Percentiles rank a stretch among this genome's conserved stretches.
These are phyloP conservation scores for Botia kubotai DNA, from an alignment of 2,797 vertebrate genomes.

Conservation along the genomic window DNA sequence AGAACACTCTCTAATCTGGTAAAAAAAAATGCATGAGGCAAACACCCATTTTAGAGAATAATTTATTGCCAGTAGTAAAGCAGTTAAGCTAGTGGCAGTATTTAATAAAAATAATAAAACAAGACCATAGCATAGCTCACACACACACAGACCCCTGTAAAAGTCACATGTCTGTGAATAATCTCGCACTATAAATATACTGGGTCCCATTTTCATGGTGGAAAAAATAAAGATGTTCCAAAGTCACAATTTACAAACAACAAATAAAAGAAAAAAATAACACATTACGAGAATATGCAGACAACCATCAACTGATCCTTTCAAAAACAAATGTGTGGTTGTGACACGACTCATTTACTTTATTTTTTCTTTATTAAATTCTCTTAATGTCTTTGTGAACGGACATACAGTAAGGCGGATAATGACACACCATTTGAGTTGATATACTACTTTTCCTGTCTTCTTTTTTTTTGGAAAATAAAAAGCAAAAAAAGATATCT, in stretches of 20 bases:
- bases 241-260: conserved; percentile 81
- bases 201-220: conserved; percentile 88
- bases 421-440: conserved; percentile 83
- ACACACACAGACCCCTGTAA: conserved; percentile 78
- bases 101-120: conserved; percentile 99
- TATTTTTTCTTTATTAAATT: conserved; percentile 44
- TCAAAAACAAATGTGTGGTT: conserved; percentile 79
- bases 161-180: conserved; percentile 79
- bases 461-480: conserved; percentile 77
- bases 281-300: conserved; percentile 83
- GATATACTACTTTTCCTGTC: conserved; percentile 43
- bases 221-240: conserved; percentile 84
- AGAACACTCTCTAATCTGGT: too few species aligned
- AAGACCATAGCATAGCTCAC: conserved; percentile 92
- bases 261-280: conserved; percentile 61
- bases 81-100: conserved; percentile 95
- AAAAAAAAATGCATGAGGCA: conserved; percentile 19
- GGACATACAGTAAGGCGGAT: conserved; percentile 82
- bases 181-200: conserved; percentile 88
- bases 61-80: conserved; percentile 99
- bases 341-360: conserved; percentile 76
- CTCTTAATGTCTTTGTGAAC: conserved; percentile 64
- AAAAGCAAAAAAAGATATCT: conserved; percentile 91
- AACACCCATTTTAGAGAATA: conserved; percentile 92
- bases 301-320: conserved; percentile 85